Evolutionary conservation across 2,888 invertebrate genomes (phyloP).

Genomic region (Hyppa rectilinea): DNA sequence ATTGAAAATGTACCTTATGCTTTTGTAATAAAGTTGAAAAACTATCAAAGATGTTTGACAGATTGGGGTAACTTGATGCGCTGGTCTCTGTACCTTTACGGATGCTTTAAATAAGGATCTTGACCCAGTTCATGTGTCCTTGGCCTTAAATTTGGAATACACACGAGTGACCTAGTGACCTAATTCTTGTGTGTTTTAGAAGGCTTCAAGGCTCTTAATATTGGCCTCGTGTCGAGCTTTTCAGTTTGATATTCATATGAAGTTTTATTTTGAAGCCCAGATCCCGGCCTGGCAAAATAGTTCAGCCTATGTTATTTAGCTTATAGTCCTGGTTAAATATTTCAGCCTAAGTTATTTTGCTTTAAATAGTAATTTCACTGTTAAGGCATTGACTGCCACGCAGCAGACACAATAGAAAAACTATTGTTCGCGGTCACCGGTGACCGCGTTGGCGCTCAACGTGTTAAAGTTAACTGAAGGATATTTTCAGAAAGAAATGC

Average conservation of each 20-base stretch:
- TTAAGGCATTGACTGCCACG: no score
- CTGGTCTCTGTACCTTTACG: no score
- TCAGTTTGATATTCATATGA: conserved; percentile 9
- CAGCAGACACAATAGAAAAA: no score
- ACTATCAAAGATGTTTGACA: no score
- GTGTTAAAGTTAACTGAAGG: not conserved
- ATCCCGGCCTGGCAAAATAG: no score
- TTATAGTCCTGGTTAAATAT: no score
- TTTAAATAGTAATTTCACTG: not conserved
- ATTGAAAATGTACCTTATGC: no score
- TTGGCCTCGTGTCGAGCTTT: not conserved
- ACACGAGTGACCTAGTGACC: conserved; percentile 35
- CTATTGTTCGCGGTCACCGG: no score
- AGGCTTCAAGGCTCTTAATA: conserved; percentile 21
- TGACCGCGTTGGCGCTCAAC: no score
- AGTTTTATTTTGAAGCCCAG: not conserved
- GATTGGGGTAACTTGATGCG: no score
- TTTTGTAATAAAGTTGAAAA: no score
- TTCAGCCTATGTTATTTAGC: not conserved
- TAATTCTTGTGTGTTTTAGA: conserved; percentile 26
- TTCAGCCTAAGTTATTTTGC: not conserved
- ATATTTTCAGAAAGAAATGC: not conserved
- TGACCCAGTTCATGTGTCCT: conserved; percentile 36
- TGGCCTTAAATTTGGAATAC: conserved; percentile 23
- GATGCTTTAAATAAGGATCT: not conserved